Base-by-base conservation (phyloP, 2,797 vertebrate genomes). In the Iguana delicatissima region DNA sequence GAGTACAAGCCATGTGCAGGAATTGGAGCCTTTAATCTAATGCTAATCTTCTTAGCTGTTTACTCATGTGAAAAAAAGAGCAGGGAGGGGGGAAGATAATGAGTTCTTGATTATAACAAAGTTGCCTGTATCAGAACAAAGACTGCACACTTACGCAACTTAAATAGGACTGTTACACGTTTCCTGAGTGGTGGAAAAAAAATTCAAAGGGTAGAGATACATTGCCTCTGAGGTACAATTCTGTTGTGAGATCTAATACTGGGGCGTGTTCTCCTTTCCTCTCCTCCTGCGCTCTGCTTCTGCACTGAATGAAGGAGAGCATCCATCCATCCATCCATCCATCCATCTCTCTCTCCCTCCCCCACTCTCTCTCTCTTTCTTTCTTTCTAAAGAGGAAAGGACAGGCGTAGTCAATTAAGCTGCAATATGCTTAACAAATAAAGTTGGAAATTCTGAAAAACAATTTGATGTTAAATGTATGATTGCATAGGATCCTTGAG, bases 11-110 rank as follows among this genome's bases (percentile, higher is more conserved):
- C 35, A 57, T 42, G 14, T 72, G 46, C 59, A 52, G 38, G 35
- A 83, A 83, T 74, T 59, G 35, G 35, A 89, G n/a, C 2, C 79
- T 93, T 88, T 59, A 62, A 57, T 26, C 14, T 81, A 85, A 88
- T 29, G 0, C 2, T 1, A 55, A 64, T 24, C 90, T 90, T 50
- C 85, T 24, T 59, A 55, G 13, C 42, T 87, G 13, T 0, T 0
- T 29, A 82, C 38, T 46, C 35, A 32, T 69, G 81, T 89, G 59
- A 89, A 80, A 80, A 38, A 46, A 9, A 84, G 22, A 22, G 59
- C 4, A 20, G 72, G 87, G 22, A 3, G 10, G 35, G 3, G n/a
- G 46, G 26, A 50, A 9, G 52, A 62, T 73, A 32, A 46, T 35
- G 74, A 12, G 69, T 79, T 69, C 22, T 50, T 76, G 69, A 6